phyloP scores from a whole-genome alignment of 2,113 vertebrate genomes.

The Clarias gariepinus region DNA sequence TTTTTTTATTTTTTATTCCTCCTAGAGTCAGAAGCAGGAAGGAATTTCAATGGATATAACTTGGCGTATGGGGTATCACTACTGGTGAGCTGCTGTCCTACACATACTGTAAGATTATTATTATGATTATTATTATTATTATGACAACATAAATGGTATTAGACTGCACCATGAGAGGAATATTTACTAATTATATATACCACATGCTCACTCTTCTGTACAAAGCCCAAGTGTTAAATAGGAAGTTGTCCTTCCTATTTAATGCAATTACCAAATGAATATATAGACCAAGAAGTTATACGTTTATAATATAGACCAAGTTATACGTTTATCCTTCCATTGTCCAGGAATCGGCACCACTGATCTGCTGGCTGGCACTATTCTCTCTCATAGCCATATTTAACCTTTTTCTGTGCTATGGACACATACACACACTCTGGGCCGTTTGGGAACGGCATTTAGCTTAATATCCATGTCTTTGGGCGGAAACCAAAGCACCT shows the following conservation, averaged over 20 bases:
- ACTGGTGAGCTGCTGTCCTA: background rate
- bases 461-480: too few relatives aligned
- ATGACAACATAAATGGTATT: background rate
- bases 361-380: background rate
- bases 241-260: background rate
- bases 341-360: background rate
- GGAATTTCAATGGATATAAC: background rate
- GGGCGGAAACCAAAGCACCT: too few relatives aligned
- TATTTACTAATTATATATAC: constrained; percentile 7
- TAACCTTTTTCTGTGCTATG: background rate
- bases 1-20: background rate
- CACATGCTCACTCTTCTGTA: too few relatives aligned
- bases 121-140: background rate
- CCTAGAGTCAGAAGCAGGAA: background rate
- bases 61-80: background rate
- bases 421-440: too few relatives aligned
- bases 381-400: background rate
- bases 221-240: background rate
- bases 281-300: background rate
- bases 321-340: background rate
- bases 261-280: background rate
- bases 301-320: background rate
- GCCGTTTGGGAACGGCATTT: too few relatives aligned
- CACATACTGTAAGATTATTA: too few relatives aligned
- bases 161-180: background rate